Conservation (phyloP, 2,797 vertebrate genomes). For the Hypotaenidia okinawae region DNA sequence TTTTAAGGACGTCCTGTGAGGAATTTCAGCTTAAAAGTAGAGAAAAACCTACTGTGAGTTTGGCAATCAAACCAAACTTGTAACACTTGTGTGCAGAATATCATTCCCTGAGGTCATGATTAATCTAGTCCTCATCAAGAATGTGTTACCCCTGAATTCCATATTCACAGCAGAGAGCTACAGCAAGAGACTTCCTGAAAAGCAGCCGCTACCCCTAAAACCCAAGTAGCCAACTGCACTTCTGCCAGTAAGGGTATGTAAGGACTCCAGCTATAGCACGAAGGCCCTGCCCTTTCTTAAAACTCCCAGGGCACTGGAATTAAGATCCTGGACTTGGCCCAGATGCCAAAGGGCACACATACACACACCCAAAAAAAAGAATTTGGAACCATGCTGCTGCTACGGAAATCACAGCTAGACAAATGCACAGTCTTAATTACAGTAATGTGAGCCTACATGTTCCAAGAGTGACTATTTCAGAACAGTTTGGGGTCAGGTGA, state of each 20-base stretch:
- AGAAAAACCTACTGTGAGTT: background rate
- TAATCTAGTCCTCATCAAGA: background rate
- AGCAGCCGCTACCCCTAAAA: background rate
- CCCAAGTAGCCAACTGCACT: background rate
- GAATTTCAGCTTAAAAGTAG: background rate
- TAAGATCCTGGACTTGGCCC: background rate
- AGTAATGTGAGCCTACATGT: background rate
- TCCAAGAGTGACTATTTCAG: constrained; percentile 26
- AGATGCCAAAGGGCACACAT: background rate
- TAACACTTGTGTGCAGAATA: background rate
- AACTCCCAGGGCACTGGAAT: background rate
- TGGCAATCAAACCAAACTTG: background rate
- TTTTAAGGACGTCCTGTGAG: background rate
- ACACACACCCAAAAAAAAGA: background rate
- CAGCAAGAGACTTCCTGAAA: background rate
- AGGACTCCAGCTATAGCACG: background rate
- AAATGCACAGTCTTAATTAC: constrained; percentile 8
- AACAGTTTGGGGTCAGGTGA: constrained; percentile 28
- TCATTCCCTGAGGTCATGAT: background rate
- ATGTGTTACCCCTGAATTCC: background rate
- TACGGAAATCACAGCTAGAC: background rate
- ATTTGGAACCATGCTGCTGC: background rate
- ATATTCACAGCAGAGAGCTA: background rate
- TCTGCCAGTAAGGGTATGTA: background rate
- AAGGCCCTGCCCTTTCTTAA: background rate